Base-by-base conservation (phyloP, 2,113 vertebrate species). In the Isichthys henryi region DNA sequence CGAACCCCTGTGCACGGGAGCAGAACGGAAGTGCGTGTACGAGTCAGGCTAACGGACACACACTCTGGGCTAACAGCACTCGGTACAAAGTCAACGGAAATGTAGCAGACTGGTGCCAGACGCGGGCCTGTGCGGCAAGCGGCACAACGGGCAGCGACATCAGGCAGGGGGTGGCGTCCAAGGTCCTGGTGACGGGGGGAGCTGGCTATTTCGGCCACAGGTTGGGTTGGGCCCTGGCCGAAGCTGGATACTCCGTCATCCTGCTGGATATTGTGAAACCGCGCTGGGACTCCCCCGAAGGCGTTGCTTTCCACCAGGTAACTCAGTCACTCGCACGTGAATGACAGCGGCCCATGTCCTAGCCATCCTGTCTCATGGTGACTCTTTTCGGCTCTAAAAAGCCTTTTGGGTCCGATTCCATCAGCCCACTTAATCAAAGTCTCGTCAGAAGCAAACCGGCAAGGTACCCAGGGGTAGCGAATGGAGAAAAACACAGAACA, bases 131-230 rank as follows among this genome's bases (percentile, higher is more conserved):
- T 48, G 19, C 9, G 19, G 90, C 90, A 80, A 90, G 89, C 35
- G 89, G 88, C 66, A 90, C 82, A n/a, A 92, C 93, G 43, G 91
- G 91, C 4, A 3, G n/a, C 0, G 35, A 48, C 9, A 0, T 70
- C 93, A 62, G 89, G 0, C 35, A 23, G 1, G n/a, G 52, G 49
- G 13, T 23, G 70, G 92, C 89, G 3, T 92, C 92, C 58, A 98
- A 94, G 94, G 95, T 96, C 15, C 8, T 99, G 92, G 96, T 99
- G 90, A 99, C 98, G 0, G 98, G 98, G 88, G 98, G 98, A 3
- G 96, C 95, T 0, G 98, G 98, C 10, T 99, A 98, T 93, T 96
- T 98, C 56, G 98, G 98, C 0, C 97, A 97, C 88, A 95, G 96
- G 58, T 95, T 99, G 91, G 97, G 96, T 0, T 95, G 94, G 87